Base-by-base conservation (phyloP, 2,888 invertebrate genomes). In the Drosophila limbata region DNA sequence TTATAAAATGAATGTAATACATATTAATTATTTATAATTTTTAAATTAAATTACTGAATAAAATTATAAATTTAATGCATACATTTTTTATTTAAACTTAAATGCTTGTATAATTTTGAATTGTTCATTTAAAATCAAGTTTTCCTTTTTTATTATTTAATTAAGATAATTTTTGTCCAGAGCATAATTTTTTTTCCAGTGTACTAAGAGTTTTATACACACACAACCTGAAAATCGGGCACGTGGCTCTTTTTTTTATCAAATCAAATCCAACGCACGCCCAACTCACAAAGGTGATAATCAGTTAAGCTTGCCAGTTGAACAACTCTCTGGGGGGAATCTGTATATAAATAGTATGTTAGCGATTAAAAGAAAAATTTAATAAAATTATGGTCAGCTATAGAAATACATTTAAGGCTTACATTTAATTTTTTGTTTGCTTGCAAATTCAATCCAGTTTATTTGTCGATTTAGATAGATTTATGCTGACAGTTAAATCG, bases 301-400 rank as follows among this genome's bases (percentile, higher is more conserved):
- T 76, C 59, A 25, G 56, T 47, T 70, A 74, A 69, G 84, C 84
- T 86, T 83, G 88, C 78, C 88, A 81, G 61, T 73, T 64, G 70
- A 53, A 59, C 52, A 67, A 70, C 61, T 63, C 45, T 39, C 48
- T 21, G 40, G 37, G 37, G 59, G 17, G 42, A 47, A 39, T 19
- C 15, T 57, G 17, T 51, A 28, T 51, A 73, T 51, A 59, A 73
- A 68, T 62, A 72, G 51, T 51, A 55, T 57, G 17, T 35, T 9
- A 35, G 28, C 50, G n/a, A 37, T n/a, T 52, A 62, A 48, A 51
- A 33, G 35, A 35, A 55, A 25, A 59, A 50, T n/a, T 55, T 57
- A 55, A 64, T 35, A 33, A 31, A 44, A 35, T 37, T 40, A 64
- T 42, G 31, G 8, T 37, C n/a, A 48, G 55, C 13, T 31, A 19